These are phyloP conservation scores for Etheostoma nigrum DNA, from an alignment of 2,797 vertebrate genomes.

Conservation along the genomic window DNA sequence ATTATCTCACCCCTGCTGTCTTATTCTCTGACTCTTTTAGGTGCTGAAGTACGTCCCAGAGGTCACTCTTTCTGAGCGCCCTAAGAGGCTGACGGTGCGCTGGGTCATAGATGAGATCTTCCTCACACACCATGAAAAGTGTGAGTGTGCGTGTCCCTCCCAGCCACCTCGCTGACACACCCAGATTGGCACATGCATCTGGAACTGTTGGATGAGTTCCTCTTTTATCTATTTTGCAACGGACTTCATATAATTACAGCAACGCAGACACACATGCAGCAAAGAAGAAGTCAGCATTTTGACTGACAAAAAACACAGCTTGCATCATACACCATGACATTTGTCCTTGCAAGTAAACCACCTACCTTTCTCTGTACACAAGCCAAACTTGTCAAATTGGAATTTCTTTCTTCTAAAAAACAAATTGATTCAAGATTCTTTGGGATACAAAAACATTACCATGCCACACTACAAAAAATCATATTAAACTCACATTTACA, in stretches of 20 bases:
- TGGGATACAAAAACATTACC: not conserved
- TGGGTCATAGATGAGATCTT: slow-evolving; percentile 94
- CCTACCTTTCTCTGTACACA: slow-evolving; percentile 14
- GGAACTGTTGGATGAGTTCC: slow-evolving; percentile 52
- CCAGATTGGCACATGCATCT: slow-evolving; percentile 18
- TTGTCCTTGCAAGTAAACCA: slow-evolving; percentile 28
- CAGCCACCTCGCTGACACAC: slow-evolving; percentile 91
- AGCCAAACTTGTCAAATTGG: not conserved
- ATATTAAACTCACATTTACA: not conserved
- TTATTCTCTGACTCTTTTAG: slow-evolving; percentile 73
- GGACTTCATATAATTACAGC: slow-evolving; percentile 57
- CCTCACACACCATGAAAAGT: slow-evolving; percentile 94
- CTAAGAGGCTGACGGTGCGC: slow-evolving; percentile 79
- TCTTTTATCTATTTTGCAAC: slow-evolving; percentile 51
- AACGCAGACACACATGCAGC: slow-evolving; percentile 51
- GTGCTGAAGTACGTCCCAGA: slow-evolving; percentile 93
- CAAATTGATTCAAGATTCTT: not conserved
- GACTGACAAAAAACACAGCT: slow-evolving; percentile 39
- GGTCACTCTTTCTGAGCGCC: slow-evolving; percentile 69
- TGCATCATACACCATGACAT: slow-evolving; percentile 2
- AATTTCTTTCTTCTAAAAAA: not conserved
- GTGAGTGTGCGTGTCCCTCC: slow-evolving; percentile 93
- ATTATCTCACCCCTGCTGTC: not conserved
- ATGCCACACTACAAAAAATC: not conserved
- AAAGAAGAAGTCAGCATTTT: slow-evolving; percentile 34